A percentile compares a stretch with the other conserved stretches of the same genome.
Evolutionary conservation across 2,113 vertebrate species (phyloP).

Genomic region (Tapirus terrestris): DNA sequence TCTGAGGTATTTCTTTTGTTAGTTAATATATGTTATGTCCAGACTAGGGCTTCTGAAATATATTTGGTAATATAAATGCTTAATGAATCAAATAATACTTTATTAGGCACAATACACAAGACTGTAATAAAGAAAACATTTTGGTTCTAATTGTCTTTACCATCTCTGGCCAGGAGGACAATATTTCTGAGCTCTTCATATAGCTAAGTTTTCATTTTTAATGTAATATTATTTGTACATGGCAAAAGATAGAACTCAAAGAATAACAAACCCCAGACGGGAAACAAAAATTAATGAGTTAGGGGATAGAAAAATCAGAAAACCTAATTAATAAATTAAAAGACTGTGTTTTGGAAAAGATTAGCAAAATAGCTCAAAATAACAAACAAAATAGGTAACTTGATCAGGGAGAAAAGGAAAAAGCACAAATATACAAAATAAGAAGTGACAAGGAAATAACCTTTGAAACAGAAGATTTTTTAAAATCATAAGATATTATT

Average conservation of each 20-base stretch:
- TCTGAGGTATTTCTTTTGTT: not conserved
- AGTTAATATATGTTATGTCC: not conserved
- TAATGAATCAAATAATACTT: not conserved
- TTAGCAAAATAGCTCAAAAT: not conserved
- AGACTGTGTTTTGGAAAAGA: not conserved
- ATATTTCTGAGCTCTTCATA: constrained; percentile 4
- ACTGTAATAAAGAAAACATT: constrained; percentile 9
- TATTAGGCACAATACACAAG: not conserved
- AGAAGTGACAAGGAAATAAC: not conserved
- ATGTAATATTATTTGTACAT: not conserved
- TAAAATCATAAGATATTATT: not conserved
- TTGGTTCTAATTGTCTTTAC: not conserved
- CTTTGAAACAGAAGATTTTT: not conserved
- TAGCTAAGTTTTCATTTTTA: not conserved
- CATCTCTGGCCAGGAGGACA: not conserved
- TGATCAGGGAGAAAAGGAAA: not conserved
- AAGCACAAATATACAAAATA: not conserved
- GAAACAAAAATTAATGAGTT: not conserved
- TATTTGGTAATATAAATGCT: constrained; percentile 4
- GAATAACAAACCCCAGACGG: not conserved
- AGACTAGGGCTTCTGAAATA: not conserved
- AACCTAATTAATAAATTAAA: not conserved
- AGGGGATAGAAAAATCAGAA: not conserved
- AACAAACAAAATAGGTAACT: not conserved
- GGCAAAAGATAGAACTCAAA: not conserved